Percentiles rank a stretch among this genome's conserved stretches.
These are phyloP conservation scores for Caranx ignobilis DNA, from an alignment of 2,113 vertebrate species.

Conservation along the genomic window DNA sequence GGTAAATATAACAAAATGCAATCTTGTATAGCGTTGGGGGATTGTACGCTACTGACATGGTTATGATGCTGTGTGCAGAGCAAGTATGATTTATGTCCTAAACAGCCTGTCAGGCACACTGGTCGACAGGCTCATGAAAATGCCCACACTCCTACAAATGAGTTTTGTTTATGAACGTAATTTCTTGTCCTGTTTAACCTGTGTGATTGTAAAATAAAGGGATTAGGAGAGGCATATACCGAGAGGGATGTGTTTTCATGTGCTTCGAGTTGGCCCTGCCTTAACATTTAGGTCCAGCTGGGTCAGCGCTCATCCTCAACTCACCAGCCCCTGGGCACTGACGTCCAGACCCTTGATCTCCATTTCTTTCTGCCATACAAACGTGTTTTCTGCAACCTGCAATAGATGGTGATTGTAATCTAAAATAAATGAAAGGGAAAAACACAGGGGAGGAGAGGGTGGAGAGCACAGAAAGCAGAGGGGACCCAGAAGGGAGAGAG, in stretches of 20 bases:
- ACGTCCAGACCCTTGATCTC: conserved; percentile 60
- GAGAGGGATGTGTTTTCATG: conserved; percentile 7
- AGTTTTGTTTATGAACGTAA: conserved; percentile 1
- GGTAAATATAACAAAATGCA: background rate
- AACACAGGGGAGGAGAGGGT: conserved; percentile 32
- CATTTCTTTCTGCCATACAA: conserved; percentile 68
- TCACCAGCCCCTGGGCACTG: conserved; percentile 48
- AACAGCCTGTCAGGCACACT: background rate
- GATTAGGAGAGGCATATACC: background rate
- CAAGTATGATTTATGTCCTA: conserved; percentile 3
- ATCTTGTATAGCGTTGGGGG: background rate
- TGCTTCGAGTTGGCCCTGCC: conserved; percentile 13
- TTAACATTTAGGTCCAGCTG: conserved; percentile 48
- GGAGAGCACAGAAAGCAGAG: conserved; percentile 2
- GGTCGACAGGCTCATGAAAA: background rate
- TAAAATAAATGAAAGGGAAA: conserved; percentile 92
- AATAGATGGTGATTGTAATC: conserved; percentile 92
- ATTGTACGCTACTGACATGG: background rate
- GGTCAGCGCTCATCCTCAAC: conserved; percentile 46
- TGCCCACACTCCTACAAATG: background rate
- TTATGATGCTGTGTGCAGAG: background rate
- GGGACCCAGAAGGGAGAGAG: conserved; percentile 58
- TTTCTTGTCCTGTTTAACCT: background rate
- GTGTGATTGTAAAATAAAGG: conserved; percentile 6
- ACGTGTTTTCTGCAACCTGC: conserved; percentile 62